Base-by-base conservation (phyloP, 2,888 invertebrate genomes). In the Eilema caniola region DNA sequence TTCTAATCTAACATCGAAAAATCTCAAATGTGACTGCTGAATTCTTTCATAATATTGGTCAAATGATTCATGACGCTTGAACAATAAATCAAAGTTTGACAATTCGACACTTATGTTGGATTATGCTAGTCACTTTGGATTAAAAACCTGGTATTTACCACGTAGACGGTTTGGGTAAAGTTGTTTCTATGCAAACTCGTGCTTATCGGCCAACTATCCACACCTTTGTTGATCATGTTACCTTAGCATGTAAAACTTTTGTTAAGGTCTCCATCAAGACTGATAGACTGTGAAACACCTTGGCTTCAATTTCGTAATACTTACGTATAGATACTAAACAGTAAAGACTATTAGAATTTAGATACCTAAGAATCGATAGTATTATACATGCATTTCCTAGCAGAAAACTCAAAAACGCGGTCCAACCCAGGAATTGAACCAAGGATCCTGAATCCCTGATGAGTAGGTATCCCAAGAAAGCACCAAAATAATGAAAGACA, bases 1-100 rank as follows among this genome's bases (percentile, higher is more conserved):
- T n/a, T 53, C 53, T 53, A 53, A 53, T 53, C 53, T n/a, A 53
- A n/a, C n/a, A 53, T 53, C 53, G 53, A 53, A n/a, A 53, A n/a
- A 53, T 53, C n/a, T 2, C 53, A 53, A 53, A 53, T 53, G 53
- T 53, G 53, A 53, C 53, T 53, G 8, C 53, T 53, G 47, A 47
- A 20, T 47, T 16, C 3, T 20, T 47, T 47, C 47, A 20, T 20
- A 47, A 47, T 47, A 20, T 20, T n/a, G 53, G 53, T 53, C n/a
- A 53, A 53, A 53, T 53, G 53, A 53, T 53, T 53, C 53, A n/a
- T 53, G 53, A 53, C n/a, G n/a, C n/a, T 53, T n/a, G 10, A n/a
- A 53, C 53, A 10, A 53, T 53, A 53, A 53, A 53, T 53, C 53
- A n/a, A n/a, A 53, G n/a, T 53, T 53, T 53, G 53, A 53, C 53